Evolutionary conservation across 2,797 vertebrate genomes (phyloP).

Genomic region (Sebastiscus albofasciatus): DNA sequence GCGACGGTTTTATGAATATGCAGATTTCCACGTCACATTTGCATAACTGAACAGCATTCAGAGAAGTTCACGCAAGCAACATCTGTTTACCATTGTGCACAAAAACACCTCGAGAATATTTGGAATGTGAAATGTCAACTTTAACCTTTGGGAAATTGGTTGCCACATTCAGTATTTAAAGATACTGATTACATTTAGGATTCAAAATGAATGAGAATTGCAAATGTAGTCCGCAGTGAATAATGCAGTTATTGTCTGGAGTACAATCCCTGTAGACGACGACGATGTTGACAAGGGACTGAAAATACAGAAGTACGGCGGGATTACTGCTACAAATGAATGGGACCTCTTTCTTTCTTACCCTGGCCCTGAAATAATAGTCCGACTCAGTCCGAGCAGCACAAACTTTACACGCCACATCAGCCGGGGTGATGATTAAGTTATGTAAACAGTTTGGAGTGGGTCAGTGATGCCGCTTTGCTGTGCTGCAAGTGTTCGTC

Average conservation of each 20-base stretch:
- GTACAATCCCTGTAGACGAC: constrained; percentile 11
- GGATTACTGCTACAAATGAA: constrained; percentile 34
- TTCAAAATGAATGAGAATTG: constrained; percentile 61
- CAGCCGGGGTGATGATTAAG: constrained; percentile 70
- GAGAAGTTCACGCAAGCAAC: constrained; percentile 28
- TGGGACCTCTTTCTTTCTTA: constrained; percentile 44
- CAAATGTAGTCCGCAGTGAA: constrained; percentile 53
- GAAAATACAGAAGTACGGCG: constrained; percentile 48
- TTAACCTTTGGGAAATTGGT: constrained; percentile 51
- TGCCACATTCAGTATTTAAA: constrained; percentile 51
- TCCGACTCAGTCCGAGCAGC: constrained; percentile 35
- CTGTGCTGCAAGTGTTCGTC: constrained; percentile 58
- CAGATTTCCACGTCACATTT: constrained; percentile 54
- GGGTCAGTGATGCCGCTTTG: constrained; percentile 51
- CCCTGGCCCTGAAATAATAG: constrained; percentile 41
- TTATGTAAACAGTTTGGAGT: constrained; percentile 76
- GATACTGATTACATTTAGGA: constrained; percentile 71
- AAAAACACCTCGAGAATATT: constrained; percentile 47
- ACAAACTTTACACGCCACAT: constrained; percentile 67
- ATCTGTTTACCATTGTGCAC: constrained; percentile 59
- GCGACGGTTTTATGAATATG: constrained; percentile 55
- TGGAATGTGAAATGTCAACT: constrained; percentile 57
- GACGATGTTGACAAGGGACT: constrained; percentile 20
- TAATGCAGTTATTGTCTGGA: constrained; percentile 59
- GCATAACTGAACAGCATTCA: constrained; percentile 36